Base-by-base conservation (phyloP, 2,797 vertebrate genomes). In the Sphaeramia orbicularis region DNA sequence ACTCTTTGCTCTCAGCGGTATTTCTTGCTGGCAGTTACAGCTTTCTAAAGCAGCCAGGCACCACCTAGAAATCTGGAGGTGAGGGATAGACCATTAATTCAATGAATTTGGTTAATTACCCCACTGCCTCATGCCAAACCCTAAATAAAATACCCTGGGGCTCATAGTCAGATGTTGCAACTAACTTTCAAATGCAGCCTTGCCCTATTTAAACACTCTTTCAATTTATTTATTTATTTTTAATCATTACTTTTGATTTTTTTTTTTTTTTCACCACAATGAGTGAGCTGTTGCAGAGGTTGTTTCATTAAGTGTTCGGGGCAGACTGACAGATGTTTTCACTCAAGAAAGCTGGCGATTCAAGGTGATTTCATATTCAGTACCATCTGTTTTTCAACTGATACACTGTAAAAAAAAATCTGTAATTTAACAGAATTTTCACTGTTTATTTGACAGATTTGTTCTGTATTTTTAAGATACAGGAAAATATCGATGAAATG, bases 31-130 rank as follows among this genome's bases (percentile, higher is more conserved):
- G 75, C 79, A 68, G 43, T 68, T 54, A 36, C 19, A 73, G 44
- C 62, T 64, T 76, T 77, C 66, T 64, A 35, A 77, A 80, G 72
- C 68, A 78, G 70, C 68, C 68, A 52, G 67, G 21, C 77, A 52
- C 57, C 56, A 43, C 63, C 60, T 72, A 62, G 19, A 75, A 76
- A 76, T 79, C 35, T 68, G 42, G 53, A 58, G 45, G 73, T 75
- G 69, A 37, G 61, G 30, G 62, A 72, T 62, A 60, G 58, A 63
- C 74, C 79, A 74, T 82, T 88, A 80, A 81, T 86, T 84, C 66
- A 80, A 41, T 69, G 43, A 77, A 82, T 84, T 76, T 79, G 64
- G 83, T 65, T 84, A 85, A 90, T 88, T 83, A 85, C 68, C 75
- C 70, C 38, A 7, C 62, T 56, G 65, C 47, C 61, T 81, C 36